These are phyloP conservation scores for Amphipyra tragopoginis DNA, from an alignment of 2,888 invertebrate genomes.

Conservation along the genomic window DNA sequence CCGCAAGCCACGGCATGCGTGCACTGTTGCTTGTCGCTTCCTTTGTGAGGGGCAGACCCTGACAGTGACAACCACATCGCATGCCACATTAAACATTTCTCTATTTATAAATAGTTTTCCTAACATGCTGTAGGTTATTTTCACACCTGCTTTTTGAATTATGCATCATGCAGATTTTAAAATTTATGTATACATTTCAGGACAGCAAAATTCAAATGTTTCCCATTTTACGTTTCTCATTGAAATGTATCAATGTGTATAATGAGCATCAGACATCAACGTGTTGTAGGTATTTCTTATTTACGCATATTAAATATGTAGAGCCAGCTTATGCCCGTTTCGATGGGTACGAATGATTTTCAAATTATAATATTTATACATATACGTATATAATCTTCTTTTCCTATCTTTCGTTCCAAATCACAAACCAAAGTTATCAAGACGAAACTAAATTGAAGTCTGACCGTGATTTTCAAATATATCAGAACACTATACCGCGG, in stretches of 20 bases:
- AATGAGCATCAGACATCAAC: too few relatives aligned
- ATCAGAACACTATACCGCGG: background rate
- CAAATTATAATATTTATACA: background rate
- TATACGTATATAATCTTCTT: background rate
- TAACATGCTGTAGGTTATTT: constrained; percentile 10
- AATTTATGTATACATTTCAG: constrained; percentile 1
- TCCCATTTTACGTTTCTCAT: too few relatives aligned
- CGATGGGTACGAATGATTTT: background rate
- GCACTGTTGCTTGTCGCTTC: constrained; percentile 14
- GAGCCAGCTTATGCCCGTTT: too few relatives aligned
- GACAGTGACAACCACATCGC: constrained; percentile 32
- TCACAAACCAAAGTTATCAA: background rate
- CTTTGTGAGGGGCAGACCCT: constrained; percentile 18
- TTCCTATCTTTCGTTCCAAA: background rate
- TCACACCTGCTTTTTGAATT: constrained; percentile 21
- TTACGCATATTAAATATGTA: too few relatives aligned
- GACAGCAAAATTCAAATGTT: background rate
- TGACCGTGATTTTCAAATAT: background rate
- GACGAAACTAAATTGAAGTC: background rate
- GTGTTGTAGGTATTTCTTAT: too few relatives aligned
- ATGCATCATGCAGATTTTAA: constrained; percentile 30
- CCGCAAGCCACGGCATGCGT: constrained; percentile 21
- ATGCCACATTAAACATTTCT: constrained; percentile 20
- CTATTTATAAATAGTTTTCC: constrained; percentile 20
- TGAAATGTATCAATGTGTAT: too few relatives aligned